Conservation (phyloP, 2,113 vertebrate species). For the Delphinus delphis region DNA sequence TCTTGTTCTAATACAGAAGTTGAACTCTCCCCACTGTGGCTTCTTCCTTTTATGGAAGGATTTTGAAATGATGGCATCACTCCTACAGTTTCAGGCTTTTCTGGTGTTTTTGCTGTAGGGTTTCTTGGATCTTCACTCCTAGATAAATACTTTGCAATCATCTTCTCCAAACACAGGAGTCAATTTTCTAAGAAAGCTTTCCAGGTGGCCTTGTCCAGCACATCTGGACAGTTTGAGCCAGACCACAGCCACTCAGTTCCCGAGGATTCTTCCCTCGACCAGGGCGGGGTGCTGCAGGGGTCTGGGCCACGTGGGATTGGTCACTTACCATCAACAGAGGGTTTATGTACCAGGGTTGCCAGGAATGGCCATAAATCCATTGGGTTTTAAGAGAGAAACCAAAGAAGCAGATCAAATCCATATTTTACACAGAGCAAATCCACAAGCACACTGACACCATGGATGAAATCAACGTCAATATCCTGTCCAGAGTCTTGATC, state of each 20-base stretch:
- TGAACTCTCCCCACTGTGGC: no score
- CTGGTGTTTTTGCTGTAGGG: neutral
- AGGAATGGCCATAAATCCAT: neutral
- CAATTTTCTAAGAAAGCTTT: neutral
- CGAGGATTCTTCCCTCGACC: rapidly evolving
- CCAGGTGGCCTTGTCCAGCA: neutral
- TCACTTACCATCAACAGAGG: neutral
- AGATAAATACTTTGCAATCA: neutral
- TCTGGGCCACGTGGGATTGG: no score
- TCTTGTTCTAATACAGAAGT: neutral
- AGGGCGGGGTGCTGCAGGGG: rapidly evolving
- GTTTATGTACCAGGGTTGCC: neutral
- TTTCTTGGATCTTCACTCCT: neutral
- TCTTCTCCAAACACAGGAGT: neutral
- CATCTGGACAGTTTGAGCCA: no score
- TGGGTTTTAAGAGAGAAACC: neutral
- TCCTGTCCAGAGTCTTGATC: rapidly evolving
- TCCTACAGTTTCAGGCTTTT: neutral
- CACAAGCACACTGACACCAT: neutral
- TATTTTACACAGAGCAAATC: neutral
- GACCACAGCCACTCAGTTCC: neutral
- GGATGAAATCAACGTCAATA: rapidly evolving
- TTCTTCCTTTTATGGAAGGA: neutral
- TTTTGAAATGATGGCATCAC: neutral
- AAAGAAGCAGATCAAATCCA: neutral